Evolutionary conservation across 2,113 vertebrate genomes (phyloP), one percentile per base, ranked within the genome.

Genomic region (Pelvicachromis taeniatus): DNA sequence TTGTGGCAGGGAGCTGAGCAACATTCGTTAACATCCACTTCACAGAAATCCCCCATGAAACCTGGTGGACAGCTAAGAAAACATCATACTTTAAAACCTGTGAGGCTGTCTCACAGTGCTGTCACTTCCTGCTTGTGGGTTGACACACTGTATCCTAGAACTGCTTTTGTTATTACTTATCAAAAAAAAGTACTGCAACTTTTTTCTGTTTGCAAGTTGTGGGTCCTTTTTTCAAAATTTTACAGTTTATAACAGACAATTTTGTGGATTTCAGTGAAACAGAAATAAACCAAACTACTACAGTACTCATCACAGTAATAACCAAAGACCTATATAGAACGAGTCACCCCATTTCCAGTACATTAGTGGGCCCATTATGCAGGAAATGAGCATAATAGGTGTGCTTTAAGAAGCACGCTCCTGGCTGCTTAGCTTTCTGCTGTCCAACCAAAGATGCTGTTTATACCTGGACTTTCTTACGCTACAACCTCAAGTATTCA

Each of bases 21-120:
- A 77, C 96, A 97, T 88, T 98, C 96, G 91, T 97, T 96, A 93
- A 97, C 87, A 87, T 97, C 95, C 78, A 96, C 91, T 95, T 97
- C 96, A 93, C 97, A 97, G 84, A 95, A 95, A 83, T 91, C 92
- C 29, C 96, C 96, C 42, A 82, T 87, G 87, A 96, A 97, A 84
- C 96, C 96, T 90, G 95, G 89, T 59, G 93, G 94, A 93, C 96
- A 97, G 80, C 96, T 96, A 83, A 84, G 89, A 84, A 83, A 93
- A 91, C 89, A 88, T 91, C 82, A 91, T 78, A 35, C 12, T 83
- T 85, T 77, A 63, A 70, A 75, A 86, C 83, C 81, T 2, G 35
- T 31, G 78, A 63, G 82, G 63, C 80, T 78, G 82, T 89, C 73
- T 90, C 50, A 21, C 77, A 75, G 45, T 7, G 45, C 80, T 83